Evolutionary conservation across 64 coral and sea anemone species (phyloP).

Genomic region (Trachythela sp.): DNA sequence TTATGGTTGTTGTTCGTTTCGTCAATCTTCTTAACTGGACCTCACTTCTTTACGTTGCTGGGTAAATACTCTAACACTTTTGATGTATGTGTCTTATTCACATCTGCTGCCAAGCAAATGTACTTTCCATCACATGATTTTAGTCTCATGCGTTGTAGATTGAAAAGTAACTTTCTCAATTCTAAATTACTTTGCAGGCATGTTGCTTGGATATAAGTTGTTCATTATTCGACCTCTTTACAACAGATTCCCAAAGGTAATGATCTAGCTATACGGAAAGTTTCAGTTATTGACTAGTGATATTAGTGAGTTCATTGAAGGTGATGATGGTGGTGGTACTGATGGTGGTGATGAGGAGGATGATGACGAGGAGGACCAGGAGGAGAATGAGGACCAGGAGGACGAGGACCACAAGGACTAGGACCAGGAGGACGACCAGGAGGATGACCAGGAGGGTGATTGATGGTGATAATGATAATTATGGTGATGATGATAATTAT

Average conservation of each 20-base stretch:
- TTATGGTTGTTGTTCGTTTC: neutral
- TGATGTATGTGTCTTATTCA: neutral
- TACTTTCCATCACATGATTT: too few species aligned
- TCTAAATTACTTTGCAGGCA: neutral
- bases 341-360: too few species aligned
- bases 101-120: neutral
- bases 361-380: too few species aligned
- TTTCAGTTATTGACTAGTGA: neutral
- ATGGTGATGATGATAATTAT: too few species aligned
- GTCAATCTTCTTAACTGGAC: neutral
- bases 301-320: neutral
- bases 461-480: too few species aligned
- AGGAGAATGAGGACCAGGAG: too few species aligned
- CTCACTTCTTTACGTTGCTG: neutral
- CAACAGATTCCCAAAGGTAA: slow-evolving; percentile 16
- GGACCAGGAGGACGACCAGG: too few species aligned
- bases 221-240: neutral
- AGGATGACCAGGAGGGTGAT: too few species aligned
- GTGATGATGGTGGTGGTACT: too few species aligned
- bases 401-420: too few species aligned
- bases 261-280: neutral
- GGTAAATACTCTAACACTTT: neutral
- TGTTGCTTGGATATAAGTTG: neutral
- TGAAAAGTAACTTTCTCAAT: too few species aligned
- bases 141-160: too few species aligned